Evolutionary conservation across 1,140 invertebrate species (phyloP), one percentile per base, ranked within the genome.

Genomic region (Drosophila malerkotliana): DNA sequence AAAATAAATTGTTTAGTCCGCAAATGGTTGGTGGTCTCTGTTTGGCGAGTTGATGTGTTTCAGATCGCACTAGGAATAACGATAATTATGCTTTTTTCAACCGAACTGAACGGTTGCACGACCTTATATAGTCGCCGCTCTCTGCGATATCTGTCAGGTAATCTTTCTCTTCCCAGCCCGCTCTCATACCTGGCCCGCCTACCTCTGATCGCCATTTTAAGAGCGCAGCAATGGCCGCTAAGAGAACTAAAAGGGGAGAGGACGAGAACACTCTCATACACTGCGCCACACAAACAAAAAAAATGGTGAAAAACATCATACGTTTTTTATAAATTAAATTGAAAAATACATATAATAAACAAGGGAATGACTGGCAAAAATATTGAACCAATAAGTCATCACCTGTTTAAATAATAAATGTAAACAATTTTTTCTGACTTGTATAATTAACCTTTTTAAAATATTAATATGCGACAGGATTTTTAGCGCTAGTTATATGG

Each of bases 41-140:
- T 49, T 66, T 66, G 58, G 30, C 41, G 34, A 37, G 34, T n/a
- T 7, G 26, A 7, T 28, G 10, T 12, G 10, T 12, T 34, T 37
- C 10, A 37, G 34, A n/a, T 37, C 34, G 34, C 34, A 4, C 34
- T 3, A n/a, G 26, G 26, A 28, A 28, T 28, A 28, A 28, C 26
- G 26, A 28, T 28, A 6, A 28, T 28, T 28, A 51, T 14, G 26
- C 37, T 72, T 72, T 58, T 47, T 53, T 68, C 30, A 56, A 30
- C 44, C 61, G 55, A 54, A 56, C 54, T 85, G 68, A 18, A 75
- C 79, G 69, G 12, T 14, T 4, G n/a, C 39, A 14, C 39, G n/a
- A 14, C 12, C 44, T 47, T 90, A 32, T 90, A 90, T 90, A 90
- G 87, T 41, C 64, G 48, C 18, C 44, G 15, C 44, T 18, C 44